Percentiles rank a stretch among this genome's conserved stretches.
Conservation (phyloP, 2,113 vertebrate genomes). For the Phaetusa simplex region DNA sequence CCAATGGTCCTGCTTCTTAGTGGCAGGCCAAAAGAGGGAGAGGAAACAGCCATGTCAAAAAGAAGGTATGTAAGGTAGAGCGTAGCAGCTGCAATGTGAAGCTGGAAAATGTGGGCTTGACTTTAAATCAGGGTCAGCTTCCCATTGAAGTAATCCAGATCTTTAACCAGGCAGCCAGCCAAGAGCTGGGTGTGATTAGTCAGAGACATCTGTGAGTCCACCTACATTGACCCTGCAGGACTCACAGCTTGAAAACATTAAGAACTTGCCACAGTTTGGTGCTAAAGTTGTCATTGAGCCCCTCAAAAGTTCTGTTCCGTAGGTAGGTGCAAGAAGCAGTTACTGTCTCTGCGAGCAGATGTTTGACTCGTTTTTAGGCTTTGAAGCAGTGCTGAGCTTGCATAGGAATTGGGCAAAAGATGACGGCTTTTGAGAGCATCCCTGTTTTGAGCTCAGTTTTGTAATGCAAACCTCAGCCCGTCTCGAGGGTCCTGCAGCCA, state of each 20-base stretch:
- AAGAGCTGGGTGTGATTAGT: slow-evolving; percentile 3
- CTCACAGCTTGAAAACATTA: neutral
- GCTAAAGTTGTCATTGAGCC: neutral
- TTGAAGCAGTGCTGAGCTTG: neutral
- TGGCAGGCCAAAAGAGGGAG: neutral
- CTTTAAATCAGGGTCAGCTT: slow-evolving; percentile 8
- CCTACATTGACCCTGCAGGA: neutral
- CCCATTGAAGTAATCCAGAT: neutral
- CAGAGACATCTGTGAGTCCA: neutral
- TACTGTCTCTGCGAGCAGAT: neutral
- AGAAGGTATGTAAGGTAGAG: neutral
- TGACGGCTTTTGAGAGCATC: neutral
- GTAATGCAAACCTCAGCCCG: neutral
- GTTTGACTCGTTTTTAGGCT: neutral
- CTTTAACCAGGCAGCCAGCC: slow-evolving; percentile 1
- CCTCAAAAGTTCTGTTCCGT: neutral
- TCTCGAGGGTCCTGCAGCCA: neutral
- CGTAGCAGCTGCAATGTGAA: neutral
- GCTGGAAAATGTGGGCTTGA: neutral
- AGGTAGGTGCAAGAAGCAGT: neutral
- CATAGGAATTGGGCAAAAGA: neutral
- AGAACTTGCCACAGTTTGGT: neutral
- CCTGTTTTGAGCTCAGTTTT: neutral
- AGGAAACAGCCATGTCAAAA: neutral
- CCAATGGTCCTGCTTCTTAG: neutral